Evolutionary conservation across 2,888 invertebrate genomes (phyloP).

Genomic region (Opisthograptis luteolata): DNA sequence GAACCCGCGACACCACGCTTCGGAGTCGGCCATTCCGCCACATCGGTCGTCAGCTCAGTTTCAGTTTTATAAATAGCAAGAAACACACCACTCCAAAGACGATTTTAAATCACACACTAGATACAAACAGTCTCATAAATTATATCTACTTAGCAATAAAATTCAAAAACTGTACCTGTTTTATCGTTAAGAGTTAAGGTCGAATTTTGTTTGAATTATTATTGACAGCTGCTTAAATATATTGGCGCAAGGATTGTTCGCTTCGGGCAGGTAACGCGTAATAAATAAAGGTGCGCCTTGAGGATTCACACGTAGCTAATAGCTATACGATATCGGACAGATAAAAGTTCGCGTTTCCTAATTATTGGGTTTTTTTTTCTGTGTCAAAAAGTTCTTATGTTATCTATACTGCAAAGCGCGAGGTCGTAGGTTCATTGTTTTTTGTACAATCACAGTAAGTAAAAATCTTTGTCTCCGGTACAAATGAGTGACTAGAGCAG

Average conservation of each 20-base stretch:
- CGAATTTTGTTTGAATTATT: constrained; percentile 12
- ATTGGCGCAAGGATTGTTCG: constrained; percentile 47
- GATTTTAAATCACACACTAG: constrained; percentile 65
- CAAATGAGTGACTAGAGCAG: too few relatives aligned
- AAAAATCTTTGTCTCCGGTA: too few relatives aligned
- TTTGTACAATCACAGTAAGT: too few relatives aligned
- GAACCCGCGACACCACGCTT: too few relatives aligned
- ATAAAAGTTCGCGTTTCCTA: too few relatives aligned
- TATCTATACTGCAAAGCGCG: too few relatives aligned
- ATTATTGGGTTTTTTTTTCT: too few relatives aligned
- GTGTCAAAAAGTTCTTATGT: too few relatives aligned
- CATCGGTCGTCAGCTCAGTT: too few relatives aligned
- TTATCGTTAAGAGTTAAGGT: constrained; percentile 22
- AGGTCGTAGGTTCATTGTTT: too few relatives aligned
- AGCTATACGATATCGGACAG: not conserved
- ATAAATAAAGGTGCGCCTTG: constrained; percentile 71
- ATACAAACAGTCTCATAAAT: constrained; percentile 76
- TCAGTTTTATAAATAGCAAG: not conserved
- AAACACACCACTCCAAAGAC: not conserved
- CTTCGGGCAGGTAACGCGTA: constrained; percentile 74
- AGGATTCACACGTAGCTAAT: not conserved
- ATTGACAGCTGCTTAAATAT: constrained; percentile 26
- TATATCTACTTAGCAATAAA: constrained; percentile 55
- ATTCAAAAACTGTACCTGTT: constrained; percentile 11
- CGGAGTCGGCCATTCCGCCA: too few relatives aligned